Conservation (phyloP, 2,888 invertebrate species). For the Aproaerema taeniolella region DNA sequence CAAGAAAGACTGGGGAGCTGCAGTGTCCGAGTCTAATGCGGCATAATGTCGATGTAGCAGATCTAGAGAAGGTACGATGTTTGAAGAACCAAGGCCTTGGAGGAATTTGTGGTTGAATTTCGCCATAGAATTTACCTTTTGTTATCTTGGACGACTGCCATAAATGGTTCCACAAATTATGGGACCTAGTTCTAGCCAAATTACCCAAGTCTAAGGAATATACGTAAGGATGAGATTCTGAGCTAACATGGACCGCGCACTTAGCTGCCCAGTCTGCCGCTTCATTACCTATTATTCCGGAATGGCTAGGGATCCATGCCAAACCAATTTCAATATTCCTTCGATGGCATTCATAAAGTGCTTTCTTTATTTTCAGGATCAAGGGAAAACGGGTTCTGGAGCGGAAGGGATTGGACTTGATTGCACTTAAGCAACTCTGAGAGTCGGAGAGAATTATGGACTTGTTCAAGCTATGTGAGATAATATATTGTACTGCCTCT, state of each 20-base stretch:
- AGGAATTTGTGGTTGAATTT: not conserved
- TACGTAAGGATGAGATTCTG: not conserved
- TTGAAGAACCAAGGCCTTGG: not conserved
- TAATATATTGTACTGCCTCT: slow-evolving; percentile 2
- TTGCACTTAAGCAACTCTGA: slow-evolving; percentile 1
- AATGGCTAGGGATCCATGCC: not conserved
- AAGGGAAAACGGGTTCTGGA: not conserved
- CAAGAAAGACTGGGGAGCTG: no score
- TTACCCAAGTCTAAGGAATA: not conserved
- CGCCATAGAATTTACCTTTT: not conserved
- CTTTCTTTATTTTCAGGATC: slow-evolving; percentile 1
- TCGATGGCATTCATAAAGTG: not conserved
- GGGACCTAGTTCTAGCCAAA: not conserved
- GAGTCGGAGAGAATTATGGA: slow-evolving; percentile 5
- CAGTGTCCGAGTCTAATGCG: no score
- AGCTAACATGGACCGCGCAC: not conserved
- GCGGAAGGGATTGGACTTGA: not conserved
- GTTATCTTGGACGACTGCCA: not conserved
- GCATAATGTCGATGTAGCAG: no score
- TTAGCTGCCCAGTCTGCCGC: not conserved
- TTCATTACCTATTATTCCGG: not conserved
- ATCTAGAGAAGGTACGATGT: no score
- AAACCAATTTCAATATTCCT: not conserved
- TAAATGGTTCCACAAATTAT: not conserved
- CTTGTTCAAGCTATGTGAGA: slow-evolving; percentile 1